Conservation (phyloP, 2,113 vertebrate species). For the Numida meleagris region DNA sequence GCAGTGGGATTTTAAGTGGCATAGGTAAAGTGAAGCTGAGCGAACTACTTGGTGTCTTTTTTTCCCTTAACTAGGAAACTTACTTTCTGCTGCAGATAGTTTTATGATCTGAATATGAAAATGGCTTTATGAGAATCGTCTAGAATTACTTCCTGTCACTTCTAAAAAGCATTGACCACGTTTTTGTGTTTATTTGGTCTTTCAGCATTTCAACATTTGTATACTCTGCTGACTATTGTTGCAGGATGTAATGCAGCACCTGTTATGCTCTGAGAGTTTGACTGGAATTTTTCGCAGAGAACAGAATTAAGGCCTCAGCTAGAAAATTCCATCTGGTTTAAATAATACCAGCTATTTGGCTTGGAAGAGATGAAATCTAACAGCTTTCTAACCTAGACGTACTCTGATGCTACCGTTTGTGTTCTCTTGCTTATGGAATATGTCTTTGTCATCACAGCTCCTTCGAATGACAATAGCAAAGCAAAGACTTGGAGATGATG, state of each 20-base stretch:
- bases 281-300: background rate
- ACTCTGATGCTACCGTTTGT: background rate
- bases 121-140: background rate
- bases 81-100: background rate
- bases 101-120: background rate
- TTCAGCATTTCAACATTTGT: background rate
- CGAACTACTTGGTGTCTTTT: background rate
- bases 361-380: background rate
- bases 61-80: background rate
- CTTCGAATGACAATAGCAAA: slow-evolving; percentile 97
- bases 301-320: background rate
- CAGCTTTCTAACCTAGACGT: background rate
- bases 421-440: background rate
- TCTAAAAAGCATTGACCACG: background rate
- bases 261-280: background rate
- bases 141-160: background rate
- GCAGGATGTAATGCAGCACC: background rate
- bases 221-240: background rate
- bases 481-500: slow-evolving; percentile 94
- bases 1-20: background rate
- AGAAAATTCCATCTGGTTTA: slow-evolving; percentile 1
- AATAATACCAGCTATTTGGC: background rate
- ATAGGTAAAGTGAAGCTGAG: background rate
- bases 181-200: background rate
- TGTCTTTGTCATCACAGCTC: slow-evolving; percentile 78